Base-by-base conservation (phyloP, 2,113 vertebrate species). In the Sebastes fasciatus region DNA sequence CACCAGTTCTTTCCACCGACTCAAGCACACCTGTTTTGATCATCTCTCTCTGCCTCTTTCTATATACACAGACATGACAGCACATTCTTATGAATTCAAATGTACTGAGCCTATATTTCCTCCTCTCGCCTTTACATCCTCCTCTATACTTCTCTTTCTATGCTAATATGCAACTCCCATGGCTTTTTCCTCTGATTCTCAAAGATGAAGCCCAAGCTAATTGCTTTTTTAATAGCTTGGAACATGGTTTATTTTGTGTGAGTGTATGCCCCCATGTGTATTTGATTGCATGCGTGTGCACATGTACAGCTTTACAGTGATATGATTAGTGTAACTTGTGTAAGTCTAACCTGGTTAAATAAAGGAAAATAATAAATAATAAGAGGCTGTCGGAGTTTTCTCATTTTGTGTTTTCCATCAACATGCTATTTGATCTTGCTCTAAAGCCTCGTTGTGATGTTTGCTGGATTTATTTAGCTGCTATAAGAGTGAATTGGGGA, bases 211-310 rank as follows among this genome's bases (percentile, higher is more conserved):
- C 86, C 69, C 21, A 61, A 90, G 79, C 82, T 90, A 89, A 92
- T 90, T 90, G 90, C 86, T 89, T 92, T 92, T 93, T 90, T 89
- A 92, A 91, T 88, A 76, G 86, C 86, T 81, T 72, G 61, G 58
- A 88, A 80, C 90, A 87, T 81, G 83, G 77, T 69, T 85, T 86
- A 86, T 84, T 88, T 86, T 90, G 82, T 79, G 75, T 5, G 42
- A 62, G 71, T 63, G 76, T 83, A 62, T 76, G 65, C 76, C 79
- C 85, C 68, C 61, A 17, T 76, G 88, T 82, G 74, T 73, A 84
- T 86, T 84, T 55, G 13, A 74, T 14, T 75, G 61, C 68, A 77
- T 79, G 84, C 14, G 69, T 64, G 65, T 63, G 74, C 60, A 74
- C 63, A 77, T 61, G 34, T 74, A 23, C 43, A 46, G 52, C 80